Conservation (phyloP, 2,113 vertebrate species). For the Excalfactoria chinensis region DNA sequence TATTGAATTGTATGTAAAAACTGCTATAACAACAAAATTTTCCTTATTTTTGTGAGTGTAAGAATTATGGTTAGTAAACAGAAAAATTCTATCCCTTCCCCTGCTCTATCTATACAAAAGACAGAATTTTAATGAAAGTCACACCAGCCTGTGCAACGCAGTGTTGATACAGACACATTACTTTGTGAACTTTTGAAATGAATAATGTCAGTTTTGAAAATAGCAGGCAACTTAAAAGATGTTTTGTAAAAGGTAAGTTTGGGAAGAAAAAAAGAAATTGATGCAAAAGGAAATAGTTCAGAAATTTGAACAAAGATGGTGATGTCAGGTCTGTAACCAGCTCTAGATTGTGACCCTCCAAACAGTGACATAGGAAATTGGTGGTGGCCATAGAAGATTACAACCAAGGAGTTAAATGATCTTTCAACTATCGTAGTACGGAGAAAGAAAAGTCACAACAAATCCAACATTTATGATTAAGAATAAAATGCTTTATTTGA, state of each 20-base stretch:
- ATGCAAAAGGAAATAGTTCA: neutral
- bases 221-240: neutral
- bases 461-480: neutral
- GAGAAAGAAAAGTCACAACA: neutral
- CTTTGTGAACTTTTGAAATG: neutral
- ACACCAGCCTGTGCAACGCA: neutral
- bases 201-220: neutral
- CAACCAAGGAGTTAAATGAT: neutral
- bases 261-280: neutral
- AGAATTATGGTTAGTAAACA: neutral
- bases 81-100: neutral
- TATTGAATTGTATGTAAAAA: neutral
- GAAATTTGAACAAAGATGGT: neutral
- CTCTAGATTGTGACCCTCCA: too few species aligned
- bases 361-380: neutral
- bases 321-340: neutral
- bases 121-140: neutral
- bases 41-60: neutral
- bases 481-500: neutral
- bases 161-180: neutral
- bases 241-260: neutral
- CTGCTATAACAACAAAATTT: neutral
- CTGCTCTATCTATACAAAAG: neutral
- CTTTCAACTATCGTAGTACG: neutral
- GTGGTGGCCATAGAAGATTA: accelerated